Evolutionary conservation across 2,113 vertebrate genomes (phyloP), one percentile per base, ranked within the genome.

Genomic region (Melanostigma gelatinosum): DNA sequence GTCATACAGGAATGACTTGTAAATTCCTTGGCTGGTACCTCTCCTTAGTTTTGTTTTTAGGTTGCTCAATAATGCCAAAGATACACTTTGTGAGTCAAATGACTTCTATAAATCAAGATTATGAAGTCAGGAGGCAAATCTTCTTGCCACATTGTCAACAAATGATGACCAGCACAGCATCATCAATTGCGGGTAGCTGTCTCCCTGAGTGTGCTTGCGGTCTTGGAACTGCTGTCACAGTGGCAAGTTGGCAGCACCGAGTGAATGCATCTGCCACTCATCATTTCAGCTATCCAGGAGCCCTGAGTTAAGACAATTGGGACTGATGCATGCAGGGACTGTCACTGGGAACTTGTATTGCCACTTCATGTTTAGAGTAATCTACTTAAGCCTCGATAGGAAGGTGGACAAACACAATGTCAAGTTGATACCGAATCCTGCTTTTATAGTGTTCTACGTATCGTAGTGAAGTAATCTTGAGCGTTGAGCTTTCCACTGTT

Each of bases 171-270:
- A 4, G 62, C 32, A 24, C 32, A 42, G 62, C 11, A 73, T 82
- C 80, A 86, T 81, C 70, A 84, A n/a, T 61, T 82, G 61, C 85
- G 69, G 70, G 44, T 58, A 62, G 68, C 46, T 29, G 55, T 78
- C 61, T 78, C 29, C 40, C 29, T 22, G 10, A 11, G 72, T 58
- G 15, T 20, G 38, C 62, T 65, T 44, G 44, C 57, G 68, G 40
- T 81, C 63, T 61, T 46, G 69, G 69, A 72, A 15, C 36, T 68
- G 81, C 42, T 76, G 72, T 82, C 63, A 73, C 80, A 82, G 73
- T 24, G 27, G 55, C 20, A 78, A 73, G 60, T 68, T 87, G 64
- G 57, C 34, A 54, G 52, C 32, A 62, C n/a, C 71, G 60, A 69
- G 38, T 79, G 76, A 88, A 81, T 73, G n/a, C 71, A 73, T 82